Evolutionary conservation across 1,140 invertebrate genomes (phyloP).

Genomic region (Hypothenemus hampei): DNA sequence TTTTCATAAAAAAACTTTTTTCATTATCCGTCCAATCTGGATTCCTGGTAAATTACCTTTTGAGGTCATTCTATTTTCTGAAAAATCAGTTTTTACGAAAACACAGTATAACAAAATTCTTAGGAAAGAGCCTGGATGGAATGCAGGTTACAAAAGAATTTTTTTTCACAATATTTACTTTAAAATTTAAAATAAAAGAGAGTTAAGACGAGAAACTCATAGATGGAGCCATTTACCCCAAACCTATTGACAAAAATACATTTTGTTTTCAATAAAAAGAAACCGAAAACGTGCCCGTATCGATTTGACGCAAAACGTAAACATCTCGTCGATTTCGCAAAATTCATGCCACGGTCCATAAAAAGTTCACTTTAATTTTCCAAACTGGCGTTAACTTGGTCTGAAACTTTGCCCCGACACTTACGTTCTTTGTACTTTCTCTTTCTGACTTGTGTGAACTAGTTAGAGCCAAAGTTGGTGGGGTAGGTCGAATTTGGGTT

Average conservation of each 20-base stretch:
- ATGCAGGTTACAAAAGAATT: no score
- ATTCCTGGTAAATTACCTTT: no score
- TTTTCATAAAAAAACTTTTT: no score
- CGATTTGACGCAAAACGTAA: slow-evolving; percentile 37
- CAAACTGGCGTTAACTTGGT: slow-evolving; percentile 39
- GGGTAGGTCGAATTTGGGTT: slow-evolving; percentile 40
- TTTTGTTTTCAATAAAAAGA: neutral
- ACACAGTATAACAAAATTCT: no score
- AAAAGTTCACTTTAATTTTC: slow-evolving; percentile 44
- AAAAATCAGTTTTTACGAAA: no score
- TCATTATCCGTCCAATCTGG: no score
- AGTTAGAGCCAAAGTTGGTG: slow-evolving; percentile 36
- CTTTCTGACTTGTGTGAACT: slow-evolving; percentile 43
- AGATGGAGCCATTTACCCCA: neutral
- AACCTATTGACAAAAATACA: neutral
- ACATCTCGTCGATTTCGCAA: slow-evolving; percentile 43
- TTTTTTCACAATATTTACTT: no score
- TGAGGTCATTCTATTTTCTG: no score
- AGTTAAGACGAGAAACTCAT: neutral
- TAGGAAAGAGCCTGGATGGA: no score
- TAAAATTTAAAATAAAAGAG: no score
- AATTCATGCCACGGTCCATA: slow-evolving; percentile 42
- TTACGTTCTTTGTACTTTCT: slow-evolving; percentile 45
- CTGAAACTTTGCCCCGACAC: slow-evolving; percentile 43
- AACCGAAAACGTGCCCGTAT: slow-evolving; percentile 10